A percentile compares a stretch with the other conserved stretches of the same genome.
These are phyloP conservation scores for Mythimna albipuncta DNA, from an alignment of 2,888 invertebrate genomes.

Conservation along the genomic window DNA sequence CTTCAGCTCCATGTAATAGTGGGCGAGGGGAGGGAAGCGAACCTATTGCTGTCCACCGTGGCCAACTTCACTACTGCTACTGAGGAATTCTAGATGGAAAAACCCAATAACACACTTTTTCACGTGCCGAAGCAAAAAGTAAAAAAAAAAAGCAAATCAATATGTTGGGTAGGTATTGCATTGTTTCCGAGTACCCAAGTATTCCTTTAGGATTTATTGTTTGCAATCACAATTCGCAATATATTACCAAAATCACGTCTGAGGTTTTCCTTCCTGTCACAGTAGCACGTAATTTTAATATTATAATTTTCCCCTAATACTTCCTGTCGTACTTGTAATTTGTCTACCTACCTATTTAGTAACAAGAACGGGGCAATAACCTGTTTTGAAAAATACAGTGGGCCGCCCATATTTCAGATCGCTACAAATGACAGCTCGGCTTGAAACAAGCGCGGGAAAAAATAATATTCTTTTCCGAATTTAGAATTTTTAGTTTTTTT, in stretches of 20 bases:
- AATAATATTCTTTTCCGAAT: too few species aligned
- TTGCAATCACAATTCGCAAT: not conserved
- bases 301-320: conserved; percentile 5
- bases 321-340: not conserved
- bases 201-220: conserved; percentile 24
- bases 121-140: too few species aligned
- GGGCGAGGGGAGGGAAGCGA: not conserved
- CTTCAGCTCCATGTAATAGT: not conserved
- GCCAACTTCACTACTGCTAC: not conserved
- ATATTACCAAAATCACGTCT: conserved; percentile 28
- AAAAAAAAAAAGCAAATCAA: too few species aligned
- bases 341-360: not conserved
- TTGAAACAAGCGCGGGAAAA: too few species aligned
- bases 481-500: too few species aligned
- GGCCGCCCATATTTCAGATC: too few species aligned
- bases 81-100: not conserved
- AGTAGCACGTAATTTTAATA: conserved; percentile 1
- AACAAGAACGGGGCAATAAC: not conserved
- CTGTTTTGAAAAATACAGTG: not conserved
- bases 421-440: too few species aligned
- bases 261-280: conserved; percentile 34
- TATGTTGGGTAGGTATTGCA: conserved; percentile 10
- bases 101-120: not conserved
- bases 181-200: conserved; percentile 9
- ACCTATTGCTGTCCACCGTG: not conserved